These are phyloP conservation scores for Allolobophora icterica DNA, from an alignment of 2,888 invertebrate genomes.

Conservation along the genomic window DNA sequence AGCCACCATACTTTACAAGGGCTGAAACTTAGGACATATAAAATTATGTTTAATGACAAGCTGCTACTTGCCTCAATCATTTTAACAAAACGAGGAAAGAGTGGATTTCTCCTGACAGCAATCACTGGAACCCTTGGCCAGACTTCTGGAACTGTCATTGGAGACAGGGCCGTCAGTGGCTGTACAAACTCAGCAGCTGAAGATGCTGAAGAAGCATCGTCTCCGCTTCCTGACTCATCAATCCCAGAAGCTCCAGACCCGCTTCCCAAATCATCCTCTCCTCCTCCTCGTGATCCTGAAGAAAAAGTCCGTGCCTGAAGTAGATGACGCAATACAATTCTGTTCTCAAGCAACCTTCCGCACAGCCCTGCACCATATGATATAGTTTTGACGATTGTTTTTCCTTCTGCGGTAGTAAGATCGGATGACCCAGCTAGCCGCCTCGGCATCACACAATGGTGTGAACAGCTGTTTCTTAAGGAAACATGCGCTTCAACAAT, in stretches of 20 bases:
- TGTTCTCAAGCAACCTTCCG: background rate
- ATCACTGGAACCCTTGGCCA: constrained; percentile 89
- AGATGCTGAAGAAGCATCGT: background rate
- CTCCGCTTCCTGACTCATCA: constrained; percentile 19
- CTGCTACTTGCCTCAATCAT: constrained; percentile 79
- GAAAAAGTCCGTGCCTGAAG: constrained; percentile 18
- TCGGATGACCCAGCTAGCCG: background rate
- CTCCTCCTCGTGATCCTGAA: background rate
- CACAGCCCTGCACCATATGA: background rate
- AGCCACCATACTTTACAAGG: background rate
- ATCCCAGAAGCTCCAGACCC: constrained; percentile 24
- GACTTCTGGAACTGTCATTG: constrained; percentile 50
- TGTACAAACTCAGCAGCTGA: constrained; percentile 31
- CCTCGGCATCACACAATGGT: background rate
- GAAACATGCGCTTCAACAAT: background rate
- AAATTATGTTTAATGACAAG: background rate
- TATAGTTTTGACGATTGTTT: background rate
- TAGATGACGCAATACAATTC: background rate
- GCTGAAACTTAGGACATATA: background rate
- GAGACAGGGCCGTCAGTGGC: constrained; percentile 44
- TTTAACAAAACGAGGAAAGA: constrained; percentile 97
- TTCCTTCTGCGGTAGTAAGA: background rate
- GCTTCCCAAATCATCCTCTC: background rate
- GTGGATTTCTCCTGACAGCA: constrained; percentile 90
- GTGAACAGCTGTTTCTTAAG: background rate